These are phyloP conservation scores for Brienomyrus longianalis DNA, from an alignment of 2,113 vertebrate species.

Conservation along the genomic window DNA sequence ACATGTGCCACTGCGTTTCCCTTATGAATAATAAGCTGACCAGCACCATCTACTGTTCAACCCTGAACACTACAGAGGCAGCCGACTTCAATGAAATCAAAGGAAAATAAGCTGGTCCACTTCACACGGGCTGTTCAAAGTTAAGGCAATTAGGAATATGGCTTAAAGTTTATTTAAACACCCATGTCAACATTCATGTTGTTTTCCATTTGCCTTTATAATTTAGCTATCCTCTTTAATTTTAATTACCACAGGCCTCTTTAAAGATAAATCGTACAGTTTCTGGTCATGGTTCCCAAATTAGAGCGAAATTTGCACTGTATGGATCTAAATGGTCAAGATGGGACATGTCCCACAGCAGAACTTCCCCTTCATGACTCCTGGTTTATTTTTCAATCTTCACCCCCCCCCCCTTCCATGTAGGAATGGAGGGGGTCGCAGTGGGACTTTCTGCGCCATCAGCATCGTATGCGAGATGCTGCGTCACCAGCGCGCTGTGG, in stretches of 20 bases:
- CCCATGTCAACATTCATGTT: background rate
- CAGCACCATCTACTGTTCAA: conserved; percentile 32
- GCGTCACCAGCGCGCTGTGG: conserved; percentile 83
- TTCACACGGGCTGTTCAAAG: background rate
- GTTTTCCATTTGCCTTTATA: background rate
- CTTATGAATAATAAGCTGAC: conserved; percentile 17
- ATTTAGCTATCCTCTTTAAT: background rate
- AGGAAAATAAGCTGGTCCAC: background rate
- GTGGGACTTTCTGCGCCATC: conserved; percentile 90
- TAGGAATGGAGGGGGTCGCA: conserved; percentile 92
- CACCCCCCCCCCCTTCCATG: background rate
- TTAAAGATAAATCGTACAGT: background rate
- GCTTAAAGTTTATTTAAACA: background rate
- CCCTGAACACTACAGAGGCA: background rate
- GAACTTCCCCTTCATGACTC: background rate
- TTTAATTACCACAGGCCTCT: background rate
- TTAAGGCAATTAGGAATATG: background rate
- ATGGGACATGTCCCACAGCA: background rate
- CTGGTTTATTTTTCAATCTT: background rate
- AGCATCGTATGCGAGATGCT: conserved; percentile 97
- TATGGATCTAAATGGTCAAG: background rate
- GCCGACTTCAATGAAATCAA: background rate
- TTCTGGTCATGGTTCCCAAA: background rate
- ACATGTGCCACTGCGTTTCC: background rate
- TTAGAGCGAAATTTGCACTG: background rate